Evolutionary conservation across 2,113 vertebrate species (phyloP).

Genomic region (Apodemus speciosus): DNA sequence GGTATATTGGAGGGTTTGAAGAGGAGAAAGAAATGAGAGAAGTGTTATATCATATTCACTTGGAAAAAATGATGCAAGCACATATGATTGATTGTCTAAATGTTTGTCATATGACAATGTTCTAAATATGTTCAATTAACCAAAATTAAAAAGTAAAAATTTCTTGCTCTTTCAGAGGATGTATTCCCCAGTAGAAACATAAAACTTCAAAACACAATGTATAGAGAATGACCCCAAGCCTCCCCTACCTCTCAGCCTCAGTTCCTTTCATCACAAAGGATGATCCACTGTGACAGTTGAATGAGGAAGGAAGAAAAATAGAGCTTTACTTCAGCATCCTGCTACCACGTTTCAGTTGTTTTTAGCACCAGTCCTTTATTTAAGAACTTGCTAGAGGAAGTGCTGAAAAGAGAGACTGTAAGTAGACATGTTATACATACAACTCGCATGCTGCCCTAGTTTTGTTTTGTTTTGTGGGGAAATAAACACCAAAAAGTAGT

Average conservation of each 20-base stretch:
- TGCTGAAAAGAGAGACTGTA: neutral
- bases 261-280: neutral
- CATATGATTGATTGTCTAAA: neutral
- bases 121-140: neutral
- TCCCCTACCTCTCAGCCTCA: neutral
- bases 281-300: neutral
- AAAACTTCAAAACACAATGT: neutral
- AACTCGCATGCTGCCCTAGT: neutral
- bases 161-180: neutral
- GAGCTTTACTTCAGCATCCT: neutral
- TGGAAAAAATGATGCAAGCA: too few species aligned
- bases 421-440: neutral
- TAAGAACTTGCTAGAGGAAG: neutral
- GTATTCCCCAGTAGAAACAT: neutral
- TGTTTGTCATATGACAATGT: neutral
- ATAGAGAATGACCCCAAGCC: neutral
- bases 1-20: neutral
- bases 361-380: neutral
- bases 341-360: neutral
- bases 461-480: neutral
- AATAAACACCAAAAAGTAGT: neutral
- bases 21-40: neutral
- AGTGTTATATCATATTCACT: neutral
- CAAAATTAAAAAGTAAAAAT: neutral
- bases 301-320: too few species aligned